Percentiles rank a stretch among this genome's conserved stretches.
These are phyloP conservation scores for Platycnemis pennipes DNA, from an alignment of 2,888 invertebrate genomes.

Conservation along the genomic window DNA sequence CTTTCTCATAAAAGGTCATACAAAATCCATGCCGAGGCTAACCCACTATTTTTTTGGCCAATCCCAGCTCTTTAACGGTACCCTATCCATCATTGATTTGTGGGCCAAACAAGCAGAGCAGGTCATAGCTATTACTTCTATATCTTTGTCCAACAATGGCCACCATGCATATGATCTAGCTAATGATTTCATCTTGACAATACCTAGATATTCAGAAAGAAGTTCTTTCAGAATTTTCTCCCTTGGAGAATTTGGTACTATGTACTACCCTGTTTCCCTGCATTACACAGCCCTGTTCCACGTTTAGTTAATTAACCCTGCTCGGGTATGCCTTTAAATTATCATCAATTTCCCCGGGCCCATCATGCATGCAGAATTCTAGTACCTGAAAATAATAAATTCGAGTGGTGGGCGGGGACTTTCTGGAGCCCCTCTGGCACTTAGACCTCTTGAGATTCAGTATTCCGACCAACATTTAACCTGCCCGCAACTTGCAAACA, in stretches of 20 bases:
- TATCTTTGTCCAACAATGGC: not conserved
- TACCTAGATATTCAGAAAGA: constrained; percentile 40
- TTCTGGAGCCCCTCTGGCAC: no score
- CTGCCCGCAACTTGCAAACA: no score
- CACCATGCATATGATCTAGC: constrained; percentile 65
- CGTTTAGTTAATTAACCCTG: constrained; percentile 31
- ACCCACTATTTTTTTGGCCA: not conserved
- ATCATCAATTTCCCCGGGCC: no score
- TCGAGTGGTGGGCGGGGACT: no score
- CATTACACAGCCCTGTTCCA: constrained; percentile 49
- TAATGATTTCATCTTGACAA: constrained; percentile 52
- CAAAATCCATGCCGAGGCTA: not conserved
- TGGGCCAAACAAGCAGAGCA: not conserved
- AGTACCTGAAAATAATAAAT: no score
- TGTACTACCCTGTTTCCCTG: constrained; percentile 35
- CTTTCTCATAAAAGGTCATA: not conserved
- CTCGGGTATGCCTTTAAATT: no score
- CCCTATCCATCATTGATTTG: not conserved
- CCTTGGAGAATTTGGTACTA: not conserved
- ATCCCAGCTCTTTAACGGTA: not conserved
- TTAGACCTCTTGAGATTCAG: no score
- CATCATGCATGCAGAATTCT: no score
- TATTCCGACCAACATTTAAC: no score
- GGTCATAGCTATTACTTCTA: not conserved
- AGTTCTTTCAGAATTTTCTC: constrained; percentile 6